Percentiles rank a stretch among this genome's conserved stretches.
Evolutionary conservation across 2,113 vertebrate species (phyloP).

Genomic region (Lutjanus erythropterus): DNA sequence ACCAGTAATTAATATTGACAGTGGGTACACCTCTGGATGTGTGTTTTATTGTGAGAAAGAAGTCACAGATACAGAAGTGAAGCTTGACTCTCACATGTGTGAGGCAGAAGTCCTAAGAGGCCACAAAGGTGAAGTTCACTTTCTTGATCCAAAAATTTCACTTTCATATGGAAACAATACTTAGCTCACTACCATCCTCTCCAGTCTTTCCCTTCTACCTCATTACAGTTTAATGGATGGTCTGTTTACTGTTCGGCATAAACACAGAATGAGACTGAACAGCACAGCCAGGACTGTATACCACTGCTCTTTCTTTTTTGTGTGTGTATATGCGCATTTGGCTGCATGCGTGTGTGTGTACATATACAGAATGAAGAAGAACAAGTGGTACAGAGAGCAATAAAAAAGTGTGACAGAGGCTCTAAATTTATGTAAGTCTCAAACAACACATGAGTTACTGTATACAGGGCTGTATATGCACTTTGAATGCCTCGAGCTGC

Average conservation of each 20-base stretch:
- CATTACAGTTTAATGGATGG: slow-evolving; percentile 58
- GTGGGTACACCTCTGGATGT: not conserved
- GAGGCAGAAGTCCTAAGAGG: slow-evolving; percentile 31
- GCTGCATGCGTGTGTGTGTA: slow-evolving; percentile 5
- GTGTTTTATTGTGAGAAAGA: not conserved
- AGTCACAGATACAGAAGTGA: slow-evolving; percentile 1
- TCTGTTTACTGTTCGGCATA: slow-evolving; percentile 59
- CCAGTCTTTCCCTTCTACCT: slow-evolving; percentile 43
- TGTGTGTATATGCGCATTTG: slow-evolving; percentile 8
- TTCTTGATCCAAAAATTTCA: slow-evolving; percentile 43
- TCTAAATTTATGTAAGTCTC: not conserved
- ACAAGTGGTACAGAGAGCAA: not conserved
- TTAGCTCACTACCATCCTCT: slow-evolving; percentile 1
- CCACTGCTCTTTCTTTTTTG: not conserved
- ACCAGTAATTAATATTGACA: not conserved
- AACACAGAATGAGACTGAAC: slow-evolving; percentile 56
- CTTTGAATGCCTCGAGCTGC: slow-evolving; percentile 6
- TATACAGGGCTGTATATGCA: slow-evolving; percentile 8
- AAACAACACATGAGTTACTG: not conserved
- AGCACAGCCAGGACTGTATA: slow-evolving; percentile 6
- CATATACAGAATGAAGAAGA: not conserved
- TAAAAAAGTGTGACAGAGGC: not conserved
- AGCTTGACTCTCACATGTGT: slow-evolving; percentile 36
- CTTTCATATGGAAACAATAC: slow-evolving; percentile 78
- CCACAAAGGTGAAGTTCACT: slow-evolving; percentile 50